Evolutionary conservation across 2,888 invertebrate genomes (phyloP), one percentile per base, ranked within the genome.

Genomic region (Blomia tropicalis): DNA sequence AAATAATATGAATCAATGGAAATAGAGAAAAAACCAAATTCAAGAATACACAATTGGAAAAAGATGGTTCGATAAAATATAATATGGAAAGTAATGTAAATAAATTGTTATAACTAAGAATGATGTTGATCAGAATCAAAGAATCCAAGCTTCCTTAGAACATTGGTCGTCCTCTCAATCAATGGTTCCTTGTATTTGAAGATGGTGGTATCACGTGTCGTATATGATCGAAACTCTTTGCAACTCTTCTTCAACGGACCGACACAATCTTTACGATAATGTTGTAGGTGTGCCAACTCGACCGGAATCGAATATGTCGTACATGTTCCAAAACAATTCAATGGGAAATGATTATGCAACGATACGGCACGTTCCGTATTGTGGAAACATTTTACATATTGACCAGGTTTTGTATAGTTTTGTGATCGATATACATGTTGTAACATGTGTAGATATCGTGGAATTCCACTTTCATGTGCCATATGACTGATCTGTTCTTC

Each of bases 381-480:
- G 75, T 90, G 90, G 78, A 91, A 91, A 74, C 90, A 89, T 76
- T 91, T 91, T 67, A 90, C 85, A 76, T 89, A 90, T 75, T 87
- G 87, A 69, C 89, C 87, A 4, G 89, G 89, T 74, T 88, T 88
- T 5, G 90, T 90, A 76, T 87, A 90, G 76, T 90, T 90, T 72
- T 83, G 83, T 68, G 88, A 84, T 62, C 90, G 80, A 74, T 87
- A 86, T 51, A 89, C 88, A 76, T 90, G 89, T 75, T 88, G 88
- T 72, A 90, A 73, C 90, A 91, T 91, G 75, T 91, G 90, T 84
- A 90, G 82, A 74, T 90, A 87, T 70, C 79, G 61, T 0, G 70
- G 70, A 5, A 70, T 69, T 11, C 68, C 68, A n/a, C 56, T 64
- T 61, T 69, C 68, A 51, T 68, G 69, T 5, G 66, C 68, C 27